A percentile compares a stretch with the other conserved stretches of the same genome.
Conservation (phyloP, 2,888 invertebrate species). For the Meloe dianella region DNA sequence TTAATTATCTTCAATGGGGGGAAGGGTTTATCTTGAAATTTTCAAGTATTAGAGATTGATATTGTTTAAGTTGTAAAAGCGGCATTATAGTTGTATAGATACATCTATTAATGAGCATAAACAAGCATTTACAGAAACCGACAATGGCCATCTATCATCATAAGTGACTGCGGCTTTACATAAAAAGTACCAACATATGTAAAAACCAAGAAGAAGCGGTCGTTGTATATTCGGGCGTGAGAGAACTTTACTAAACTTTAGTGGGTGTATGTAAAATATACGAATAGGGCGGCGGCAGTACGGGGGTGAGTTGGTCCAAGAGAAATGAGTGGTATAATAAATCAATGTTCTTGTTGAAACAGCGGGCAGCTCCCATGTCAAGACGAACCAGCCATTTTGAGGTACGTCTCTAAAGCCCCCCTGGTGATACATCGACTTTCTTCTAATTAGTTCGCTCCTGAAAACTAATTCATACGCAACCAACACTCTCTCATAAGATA, state of each 20-base stretch:
- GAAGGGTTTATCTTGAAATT: neutral
- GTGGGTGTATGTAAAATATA: conserved; percentile 54
- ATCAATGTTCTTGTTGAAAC: conserved; percentile 52
- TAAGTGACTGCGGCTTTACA: conserved; percentile 49
- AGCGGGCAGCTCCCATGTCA: conserved; percentile 50
- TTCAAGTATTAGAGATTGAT: neutral
- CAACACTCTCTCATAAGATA: conserved; percentile 45
- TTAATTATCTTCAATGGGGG: neutral
- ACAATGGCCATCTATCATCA: conserved; percentile 49
- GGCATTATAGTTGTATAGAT: conserved; percentile 15
- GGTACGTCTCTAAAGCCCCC: conserved; percentile 36
- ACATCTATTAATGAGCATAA: conserved; percentile 47
- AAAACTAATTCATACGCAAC: conserved; percentile 54
- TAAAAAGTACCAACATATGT: conserved; percentile 48
- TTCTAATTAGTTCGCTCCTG: conserved; percentile 56
- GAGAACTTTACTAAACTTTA: conserved; percentile 40
- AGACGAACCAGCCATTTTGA: conserved; percentile 50
- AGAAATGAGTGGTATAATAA: conserved; percentile 47
- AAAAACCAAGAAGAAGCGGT: conserved; percentile 40
- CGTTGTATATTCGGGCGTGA: conserved; percentile 45
- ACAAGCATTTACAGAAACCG: conserved; percentile 47
- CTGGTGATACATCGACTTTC: conserved; percentile 50
- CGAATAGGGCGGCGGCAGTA: conserved; percentile 31
- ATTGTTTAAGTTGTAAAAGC: neutral
- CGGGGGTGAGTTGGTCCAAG: conserved; percentile 43